Percentiles rank a stretch among this genome's conserved stretches.
Conservation (phyloP, 2,797 vertebrate genomes). For the Simalia tracyae region DNA sequence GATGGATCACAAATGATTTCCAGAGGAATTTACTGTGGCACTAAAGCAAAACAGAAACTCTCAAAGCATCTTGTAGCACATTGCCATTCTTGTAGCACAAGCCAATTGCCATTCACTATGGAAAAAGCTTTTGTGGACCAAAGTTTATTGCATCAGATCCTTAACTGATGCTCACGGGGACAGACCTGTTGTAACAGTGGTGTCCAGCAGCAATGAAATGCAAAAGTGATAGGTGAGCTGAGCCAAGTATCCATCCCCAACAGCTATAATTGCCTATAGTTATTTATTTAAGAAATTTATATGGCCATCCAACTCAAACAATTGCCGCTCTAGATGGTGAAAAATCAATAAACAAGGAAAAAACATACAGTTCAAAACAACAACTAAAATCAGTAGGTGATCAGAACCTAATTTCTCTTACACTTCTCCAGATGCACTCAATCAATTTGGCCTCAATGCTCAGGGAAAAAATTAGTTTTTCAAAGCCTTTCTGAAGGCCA, state of each 20-base stretch:
- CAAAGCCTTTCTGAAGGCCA: too few species aligned
- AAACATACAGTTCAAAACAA: too few species aligned
- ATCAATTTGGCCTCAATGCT: too few species aligned
- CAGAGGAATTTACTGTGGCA: background rate
- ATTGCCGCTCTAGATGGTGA: too few species aligned
- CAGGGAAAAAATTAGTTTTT: too few species aligned
- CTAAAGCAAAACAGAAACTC: background rate
- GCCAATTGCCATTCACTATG: background rate
- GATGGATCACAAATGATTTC: background rate
- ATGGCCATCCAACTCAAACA: background rate
- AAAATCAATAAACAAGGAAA: too few species aligned
- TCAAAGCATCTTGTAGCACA: background rate
- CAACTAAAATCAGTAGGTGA: too few species aligned
- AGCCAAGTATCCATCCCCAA: background rate
- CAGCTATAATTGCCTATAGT: background rate
- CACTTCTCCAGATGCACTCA: too few species aligned
- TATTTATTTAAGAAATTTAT: background rate
- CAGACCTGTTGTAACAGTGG: background rate
- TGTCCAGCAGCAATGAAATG: background rate
- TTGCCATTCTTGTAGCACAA: background rate
- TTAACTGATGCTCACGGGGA: background rate
- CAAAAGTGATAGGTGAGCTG: background rate
- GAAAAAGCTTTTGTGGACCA: background rate
- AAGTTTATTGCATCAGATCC: background rate
- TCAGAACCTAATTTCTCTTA: too few species aligned